Evolutionary conservation across 2,888 invertebrate species (phyloP).

Genomic region (Hedychridium roseum): DNA sequence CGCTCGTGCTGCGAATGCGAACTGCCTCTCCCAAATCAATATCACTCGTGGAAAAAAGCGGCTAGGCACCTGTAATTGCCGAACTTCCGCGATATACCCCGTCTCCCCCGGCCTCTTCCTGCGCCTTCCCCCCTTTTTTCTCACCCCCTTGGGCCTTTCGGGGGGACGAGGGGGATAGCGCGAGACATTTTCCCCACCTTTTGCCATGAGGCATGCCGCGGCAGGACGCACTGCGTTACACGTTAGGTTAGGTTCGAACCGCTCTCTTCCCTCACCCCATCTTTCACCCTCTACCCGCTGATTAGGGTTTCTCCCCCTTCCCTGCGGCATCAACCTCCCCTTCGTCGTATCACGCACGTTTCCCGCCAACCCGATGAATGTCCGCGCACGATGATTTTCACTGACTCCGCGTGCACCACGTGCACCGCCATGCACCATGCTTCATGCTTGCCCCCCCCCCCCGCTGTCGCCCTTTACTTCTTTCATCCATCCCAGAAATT

Average conservation of each 20-base stretch:
- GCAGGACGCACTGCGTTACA: slow-evolving; percentile 17
- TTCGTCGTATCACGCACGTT: slow-evolving; percentile 41
- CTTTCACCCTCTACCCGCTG: no score
- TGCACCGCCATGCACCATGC: slow-evolving; percentile 17
- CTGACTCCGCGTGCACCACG: slow-evolving; percentile 38
- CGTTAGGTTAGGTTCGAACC: slow-evolving; percentile 40
- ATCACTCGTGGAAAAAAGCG: slow-evolving; percentile 62
- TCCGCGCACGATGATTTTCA: slow-evolving; percentile 46
- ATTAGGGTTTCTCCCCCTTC: slow-evolving; percentile 45
- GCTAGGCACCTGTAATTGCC: slow-evolving; percentile 44
- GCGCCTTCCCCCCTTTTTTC: slow-evolving; percentile 15
- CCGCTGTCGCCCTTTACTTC: slow-evolving; percentile 23
- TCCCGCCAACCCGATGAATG: slow-evolving; percentile 44
- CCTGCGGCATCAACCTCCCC: slow-evolving; percentile 23
- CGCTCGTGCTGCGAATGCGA: slow-evolving; percentile 60
- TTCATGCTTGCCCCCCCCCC: slow-evolving; percentile 22
- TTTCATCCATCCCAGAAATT: slow-evolving; percentile 28
- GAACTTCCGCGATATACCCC: slow-evolving; percentile 43
- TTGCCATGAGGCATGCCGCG: slow-evolving; percentile 14
- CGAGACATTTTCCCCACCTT: slow-evolving; percentile 20
- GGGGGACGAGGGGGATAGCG: no score
- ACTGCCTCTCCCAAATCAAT: slow-evolving; percentile 63
- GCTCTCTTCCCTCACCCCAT: no score
- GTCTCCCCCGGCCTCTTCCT: slow-evolving; percentile 4
- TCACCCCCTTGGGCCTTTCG: slow-evolving; percentile 13